Percentiles rank a stretch among this genome's conserved stretches.
phyloP scores from a whole-genome alignment of 1,140 invertebrate genomes.

The Melitaea cinxia region DNA sequence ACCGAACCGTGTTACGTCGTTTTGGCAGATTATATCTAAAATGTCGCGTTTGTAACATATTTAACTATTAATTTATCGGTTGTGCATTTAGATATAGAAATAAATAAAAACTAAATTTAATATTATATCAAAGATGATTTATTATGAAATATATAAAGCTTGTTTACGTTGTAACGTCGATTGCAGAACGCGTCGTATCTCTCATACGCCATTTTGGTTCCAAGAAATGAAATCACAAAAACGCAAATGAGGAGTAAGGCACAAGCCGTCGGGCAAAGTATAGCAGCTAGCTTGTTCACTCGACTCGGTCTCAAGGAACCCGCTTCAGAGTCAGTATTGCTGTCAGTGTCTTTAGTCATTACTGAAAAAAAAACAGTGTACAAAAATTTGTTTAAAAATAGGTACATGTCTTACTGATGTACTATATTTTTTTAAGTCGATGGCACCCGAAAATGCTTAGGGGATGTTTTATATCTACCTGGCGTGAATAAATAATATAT shows the following conservation, averaged over 20 bases:
- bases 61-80: too few relatives aligned
- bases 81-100: too few relatives aligned
- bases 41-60: too few relatives aligned
- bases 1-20: too few relatives aligned
- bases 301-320: constrained; percentile 43
- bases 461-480: too few relatives aligned
- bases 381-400: neutral
- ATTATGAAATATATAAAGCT: constrained; percentile 8
- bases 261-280: constrained; percentile 62
- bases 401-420: too few relatives aligned
- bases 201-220: constrained; percentile 55
- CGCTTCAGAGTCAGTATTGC: constrained; percentile 52
- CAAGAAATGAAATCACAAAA: constrained; percentile 57
- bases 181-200: constrained; percentile 48
- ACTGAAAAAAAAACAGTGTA: constrained; percentile 33
- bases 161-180: constrained; percentile 35
- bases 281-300: constrained; percentile 50
- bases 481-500: too few relatives aligned
- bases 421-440: too few relatives aligned
- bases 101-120: too few relatives aligned
- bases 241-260: constrained; percentile 55
- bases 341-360: constrained; percentile 57
- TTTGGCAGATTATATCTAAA: too few relatives aligned
- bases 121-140: neutral
- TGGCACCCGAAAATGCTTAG: too few relatives aligned